A percentile compares a stretch with the other conserved stretches of the same genome.
Conservation (phyloP, 1,140 invertebrate genomes). For the Dendrolimus kikuchii region DNA sequence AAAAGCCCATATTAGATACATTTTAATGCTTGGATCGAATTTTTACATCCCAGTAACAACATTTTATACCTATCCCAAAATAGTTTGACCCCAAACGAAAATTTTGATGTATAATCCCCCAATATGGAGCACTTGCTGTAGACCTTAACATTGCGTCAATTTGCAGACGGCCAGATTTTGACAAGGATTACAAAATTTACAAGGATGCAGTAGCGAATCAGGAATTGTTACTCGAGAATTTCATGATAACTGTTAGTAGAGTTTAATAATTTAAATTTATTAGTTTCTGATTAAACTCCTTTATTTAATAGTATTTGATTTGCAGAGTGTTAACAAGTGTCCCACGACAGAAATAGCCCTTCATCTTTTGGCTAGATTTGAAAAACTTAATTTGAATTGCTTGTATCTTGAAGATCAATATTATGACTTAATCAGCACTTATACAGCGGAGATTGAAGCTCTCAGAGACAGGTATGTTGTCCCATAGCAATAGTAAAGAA, state of each 20-base stretch:
- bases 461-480: constrained; percentile 73
- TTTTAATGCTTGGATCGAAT: too few relatives aligned
- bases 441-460: constrained; percentile 77
- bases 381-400: constrained; percentile 78
- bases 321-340: constrained; percentile 60
- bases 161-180: constrained; percentile 74
- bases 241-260: constrained; percentile 64
- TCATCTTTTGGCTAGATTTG: constrained; percentile 72
- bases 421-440: constrained; percentile 76
- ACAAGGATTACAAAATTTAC: constrained; percentile 85
- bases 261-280: neutral
- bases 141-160: constrained; percentile 1
- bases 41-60: too few relatives aligned
- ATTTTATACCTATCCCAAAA: too few relatives aligned
- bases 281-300: neutral
- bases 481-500: too few relatives aligned
- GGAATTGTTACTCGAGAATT: constrained; percentile 77
- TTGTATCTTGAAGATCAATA: constrained; percentile 80
- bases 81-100: too few relatives aligned
- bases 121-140: too few relatives aligned
- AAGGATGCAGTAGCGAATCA: constrained; percentile 79
- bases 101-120: too few relatives aligned
- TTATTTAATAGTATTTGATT: constrained; percentile 9
- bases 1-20: too few relatives aligned
- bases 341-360: constrained; percentile 68